Percentiles rank a stretch among this genome's conserved stretches.
Conservation (phyloP, 1,140 invertebrate genomes). For the Elymnias hypermnestra region DNA sequence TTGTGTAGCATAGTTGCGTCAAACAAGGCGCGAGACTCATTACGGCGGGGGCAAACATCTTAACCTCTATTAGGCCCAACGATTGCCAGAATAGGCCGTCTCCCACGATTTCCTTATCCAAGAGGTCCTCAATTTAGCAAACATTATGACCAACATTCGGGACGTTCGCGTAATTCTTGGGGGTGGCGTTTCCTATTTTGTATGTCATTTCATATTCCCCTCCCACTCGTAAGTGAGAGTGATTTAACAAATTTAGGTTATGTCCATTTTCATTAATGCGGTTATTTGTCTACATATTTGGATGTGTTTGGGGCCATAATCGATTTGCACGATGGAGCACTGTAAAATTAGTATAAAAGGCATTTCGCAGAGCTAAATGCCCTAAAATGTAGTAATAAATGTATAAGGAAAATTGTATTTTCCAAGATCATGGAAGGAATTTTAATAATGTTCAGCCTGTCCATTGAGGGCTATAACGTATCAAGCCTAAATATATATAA, state of each 20-base stretch:
- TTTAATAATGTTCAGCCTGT: no score
- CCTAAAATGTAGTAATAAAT: no score
- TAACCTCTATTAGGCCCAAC: conserved; percentile 61
- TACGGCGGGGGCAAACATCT: conserved; percentile 51
- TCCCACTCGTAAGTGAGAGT: conserved; percentile 16
- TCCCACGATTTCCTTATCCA: conserved; percentile 56
- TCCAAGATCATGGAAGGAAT: no score
- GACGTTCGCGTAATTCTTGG: conserved; percentile 29
- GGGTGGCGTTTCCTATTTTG: conserved; percentile 43
- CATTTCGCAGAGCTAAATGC: no score
- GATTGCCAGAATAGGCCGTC: conserved; percentile 38
- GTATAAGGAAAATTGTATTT: no score
- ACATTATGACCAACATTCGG: conserved; percentile 22
- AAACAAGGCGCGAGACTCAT: conserved; percentile 50
- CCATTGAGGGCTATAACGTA: no score
- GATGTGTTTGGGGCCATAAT: no score
- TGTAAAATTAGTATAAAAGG: no score
- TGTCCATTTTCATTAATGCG: conserved; percentile 3
- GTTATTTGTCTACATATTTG: not conserved
- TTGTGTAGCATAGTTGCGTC: conserved; percentile 44
- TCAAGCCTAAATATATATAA: no score
- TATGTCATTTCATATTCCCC: conserved; percentile 14
- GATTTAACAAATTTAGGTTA: conserved; percentile 15
- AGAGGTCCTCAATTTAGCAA: conserved; percentile 38
- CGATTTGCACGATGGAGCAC: no score